A percentile compares a stretch with the other conserved stretches of the same genome.
Evolutionary conservation across 2,113 vertebrate genomes (phyloP).

Genomic region (Etheostoma cragini): DNA sequence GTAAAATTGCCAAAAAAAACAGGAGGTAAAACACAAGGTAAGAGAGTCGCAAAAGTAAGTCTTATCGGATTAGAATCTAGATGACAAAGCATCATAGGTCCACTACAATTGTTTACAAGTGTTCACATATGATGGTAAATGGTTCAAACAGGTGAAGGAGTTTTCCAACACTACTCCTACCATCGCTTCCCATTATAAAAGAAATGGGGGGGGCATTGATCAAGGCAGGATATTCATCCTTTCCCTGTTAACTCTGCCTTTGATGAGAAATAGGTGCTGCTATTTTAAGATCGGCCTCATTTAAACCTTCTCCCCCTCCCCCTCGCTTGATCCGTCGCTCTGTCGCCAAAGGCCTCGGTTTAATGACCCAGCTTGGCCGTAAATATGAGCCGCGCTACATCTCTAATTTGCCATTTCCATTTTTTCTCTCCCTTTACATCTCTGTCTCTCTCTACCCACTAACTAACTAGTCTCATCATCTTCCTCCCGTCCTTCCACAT

Average conservation of each 20-base stretch:
- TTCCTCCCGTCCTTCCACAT: neutral
- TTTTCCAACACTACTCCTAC: neutral
- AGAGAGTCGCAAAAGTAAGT: neutral
- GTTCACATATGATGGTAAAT: neutral
- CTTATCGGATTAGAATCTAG: slow-evolving; percentile 4
- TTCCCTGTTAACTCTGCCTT: slow-evolving; percentile 76
- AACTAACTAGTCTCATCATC: slow-evolving; percentile 40
- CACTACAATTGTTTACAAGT: slow-evolving; percentile 3
- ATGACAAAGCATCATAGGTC: slow-evolving; percentile 38
- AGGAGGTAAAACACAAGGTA: too few species aligned
- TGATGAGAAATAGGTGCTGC: slow-evolving; percentile 80
- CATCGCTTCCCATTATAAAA: neutral
- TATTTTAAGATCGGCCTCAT: slow-evolving; percentile 81
- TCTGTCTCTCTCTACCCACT: neutral
- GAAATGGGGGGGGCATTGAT: slow-evolving; percentile 14
- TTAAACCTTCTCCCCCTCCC: slow-evolving; percentile 62
- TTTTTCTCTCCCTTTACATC: neutral
- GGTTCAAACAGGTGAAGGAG: neutral
- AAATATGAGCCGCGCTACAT: slow-evolving; percentile 73
- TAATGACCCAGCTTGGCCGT: slow-evolving; percentile 78
- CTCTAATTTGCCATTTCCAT: slow-evolving; percentile 60
- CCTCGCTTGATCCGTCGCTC: slow-evolving; percentile 57
- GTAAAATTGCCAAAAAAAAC: too few species aligned
- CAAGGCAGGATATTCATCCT: slow-evolving; percentile 68
- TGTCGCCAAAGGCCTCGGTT: slow-evolving; percentile 76